These are phyloP conservation scores for Entosphenus tridentatus DNA, from an alignment of 2,113 vertebrate species.

Conservation along the genomic window DNA sequence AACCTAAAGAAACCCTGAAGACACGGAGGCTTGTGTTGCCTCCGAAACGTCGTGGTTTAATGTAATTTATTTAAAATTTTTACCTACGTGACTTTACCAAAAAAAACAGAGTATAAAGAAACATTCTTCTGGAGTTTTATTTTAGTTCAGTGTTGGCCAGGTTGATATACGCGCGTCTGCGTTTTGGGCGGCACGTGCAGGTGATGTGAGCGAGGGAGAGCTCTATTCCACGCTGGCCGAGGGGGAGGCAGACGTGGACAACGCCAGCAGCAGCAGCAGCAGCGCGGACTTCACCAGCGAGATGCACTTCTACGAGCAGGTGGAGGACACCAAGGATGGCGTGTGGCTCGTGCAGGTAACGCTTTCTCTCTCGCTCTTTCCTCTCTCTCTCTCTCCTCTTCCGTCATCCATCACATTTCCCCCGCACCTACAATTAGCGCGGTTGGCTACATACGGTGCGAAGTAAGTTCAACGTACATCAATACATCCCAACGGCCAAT, in stretches of 20 bases:
- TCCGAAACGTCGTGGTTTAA: too few species aligned
- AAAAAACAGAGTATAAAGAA: too few species aligned
- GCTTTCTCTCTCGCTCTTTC: not conserved
- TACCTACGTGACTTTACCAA: too few species aligned
- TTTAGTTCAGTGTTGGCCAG: not conserved
- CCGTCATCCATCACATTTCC: not conserved
- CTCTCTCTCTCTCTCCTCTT: accelerated
- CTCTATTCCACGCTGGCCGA: slow-evolving; percentile 86
- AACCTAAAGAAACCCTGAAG: too few species aligned
- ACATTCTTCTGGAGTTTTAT: too few species aligned
- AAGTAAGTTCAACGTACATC: too few species aligned
- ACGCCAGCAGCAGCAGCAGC: slow-evolving; percentile 34
- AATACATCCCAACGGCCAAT: too few species aligned
- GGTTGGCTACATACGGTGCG: too few species aligned
- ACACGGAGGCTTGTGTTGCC: too few species aligned
- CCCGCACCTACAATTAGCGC: not conserved
- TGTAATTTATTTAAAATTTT: too few species aligned
- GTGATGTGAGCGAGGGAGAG: slow-evolving; percentile 81
- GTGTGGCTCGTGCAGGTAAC: slow-evolving; percentile 95
- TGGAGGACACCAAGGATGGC: slow-evolving; percentile 93
- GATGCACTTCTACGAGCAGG: slow-evolving; percentile 93
- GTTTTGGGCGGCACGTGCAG: slow-evolving; percentile 19
- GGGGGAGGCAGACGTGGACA: slow-evolving; percentile 7
- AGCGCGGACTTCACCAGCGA: slow-evolving; percentile 85
- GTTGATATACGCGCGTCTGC: not conserved